phyloP scores from a whole-genome alignment of 2,797 vertebrate genomes.

The Lophotriccus pileatus region DNA sequence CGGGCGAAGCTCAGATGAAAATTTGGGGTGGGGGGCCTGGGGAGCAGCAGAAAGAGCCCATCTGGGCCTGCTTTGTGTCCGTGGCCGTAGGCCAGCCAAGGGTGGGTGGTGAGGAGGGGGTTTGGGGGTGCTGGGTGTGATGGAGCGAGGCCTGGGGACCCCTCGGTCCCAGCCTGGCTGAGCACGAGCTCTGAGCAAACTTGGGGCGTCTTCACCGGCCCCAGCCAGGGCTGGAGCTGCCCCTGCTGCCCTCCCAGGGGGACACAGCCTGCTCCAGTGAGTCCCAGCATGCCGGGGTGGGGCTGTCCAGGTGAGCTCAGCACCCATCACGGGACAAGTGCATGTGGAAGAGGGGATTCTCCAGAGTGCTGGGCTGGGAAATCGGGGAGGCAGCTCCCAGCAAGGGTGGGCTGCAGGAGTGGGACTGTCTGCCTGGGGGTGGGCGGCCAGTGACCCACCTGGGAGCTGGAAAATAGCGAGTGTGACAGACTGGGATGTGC shows the following conservation, averaged over 20 bases:
- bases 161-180: accelerated
- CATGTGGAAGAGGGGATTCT: not conserved
- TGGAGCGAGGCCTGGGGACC: accelerated
- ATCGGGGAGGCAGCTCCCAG: not conserved
- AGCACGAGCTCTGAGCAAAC: not conserved
- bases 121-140: not conserved
- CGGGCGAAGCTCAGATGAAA: not conserved
- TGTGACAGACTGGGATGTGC: not conserved
- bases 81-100: accelerated
- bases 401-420: accelerated
- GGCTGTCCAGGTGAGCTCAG: accelerated
- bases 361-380: not conserved
- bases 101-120: accelerated
- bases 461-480: not conserved
- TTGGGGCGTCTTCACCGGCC: not conserved
- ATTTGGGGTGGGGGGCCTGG: not conserved
- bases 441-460: not conserved
- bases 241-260: not conserved
- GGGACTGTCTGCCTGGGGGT: not conserved
- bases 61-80: not conserved
- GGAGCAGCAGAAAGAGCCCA: not conserved
- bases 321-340: accelerated
- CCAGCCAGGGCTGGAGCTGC: not conserved
- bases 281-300: accelerated
- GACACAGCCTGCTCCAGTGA: accelerated